Evolutionary conservation across 1,140 invertebrate species (phyloP).

Genomic region (Magallana ariakensis): DNA sequence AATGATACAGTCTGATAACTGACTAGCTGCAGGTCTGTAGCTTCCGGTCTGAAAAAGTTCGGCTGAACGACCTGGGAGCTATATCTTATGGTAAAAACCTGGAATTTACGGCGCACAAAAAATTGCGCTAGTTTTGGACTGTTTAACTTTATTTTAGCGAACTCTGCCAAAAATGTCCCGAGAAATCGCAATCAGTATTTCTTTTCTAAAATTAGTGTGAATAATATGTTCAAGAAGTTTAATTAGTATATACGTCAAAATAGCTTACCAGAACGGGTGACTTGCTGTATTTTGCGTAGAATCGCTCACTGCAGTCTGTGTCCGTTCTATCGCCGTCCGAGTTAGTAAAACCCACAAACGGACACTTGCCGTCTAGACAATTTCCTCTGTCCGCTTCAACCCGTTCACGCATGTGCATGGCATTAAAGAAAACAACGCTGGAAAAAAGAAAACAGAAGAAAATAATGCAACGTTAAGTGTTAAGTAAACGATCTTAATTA

Average conservation of each 20-base stretch:
- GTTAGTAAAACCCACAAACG: neutral
- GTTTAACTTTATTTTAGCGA: neutral
- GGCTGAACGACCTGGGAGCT: too few relatives aligned
- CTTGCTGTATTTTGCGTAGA: constrained; percentile 1
- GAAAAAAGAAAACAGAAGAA: neutral
- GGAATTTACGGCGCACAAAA: too few relatives aligned
- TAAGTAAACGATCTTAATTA: too few relatives aligned
- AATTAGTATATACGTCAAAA: neutral
- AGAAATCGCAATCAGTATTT: neutral
- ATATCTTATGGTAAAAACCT: too few relatives aligned
- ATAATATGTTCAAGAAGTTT: neutral
- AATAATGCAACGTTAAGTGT: neutral
- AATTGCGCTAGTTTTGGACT: neutral
- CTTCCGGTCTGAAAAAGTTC: too few relatives aligned
- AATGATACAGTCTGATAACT: too few relatives aligned
- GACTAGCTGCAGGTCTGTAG: too few relatives aligned
- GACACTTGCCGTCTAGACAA: neutral
- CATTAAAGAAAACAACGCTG: neutral
- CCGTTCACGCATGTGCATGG: neutral
- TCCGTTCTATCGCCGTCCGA: neutral
- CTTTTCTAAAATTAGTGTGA: neutral
- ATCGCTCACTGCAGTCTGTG: neutral
- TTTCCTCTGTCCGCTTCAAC: neutral
- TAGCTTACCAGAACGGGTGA: neutral
- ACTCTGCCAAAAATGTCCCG: neutral